phyloP scores from a whole-genome alignment of 2,113 vertebrate species.

The Thomomys bottae region DNA sequence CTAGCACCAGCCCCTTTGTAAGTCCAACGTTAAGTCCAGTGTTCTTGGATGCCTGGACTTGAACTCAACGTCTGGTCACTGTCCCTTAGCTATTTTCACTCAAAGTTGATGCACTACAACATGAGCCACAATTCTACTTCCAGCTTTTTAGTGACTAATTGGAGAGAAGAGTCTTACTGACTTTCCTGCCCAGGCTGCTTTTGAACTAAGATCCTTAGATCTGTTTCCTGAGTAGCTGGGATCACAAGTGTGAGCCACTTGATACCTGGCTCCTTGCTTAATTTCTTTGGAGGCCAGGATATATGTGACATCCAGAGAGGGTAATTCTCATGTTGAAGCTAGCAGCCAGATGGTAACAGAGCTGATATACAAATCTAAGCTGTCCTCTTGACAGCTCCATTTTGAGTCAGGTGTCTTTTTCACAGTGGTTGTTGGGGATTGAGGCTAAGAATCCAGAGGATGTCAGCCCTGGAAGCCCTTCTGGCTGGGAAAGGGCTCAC shows the following conservation, averaged over 20 bases:
- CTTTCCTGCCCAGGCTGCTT: too few species aligned
- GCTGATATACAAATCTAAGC: neutral
- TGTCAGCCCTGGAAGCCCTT: neutral
- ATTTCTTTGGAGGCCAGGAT: neutral
- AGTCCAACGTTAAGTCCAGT: neutral
- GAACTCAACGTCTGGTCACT: too few species aligned
- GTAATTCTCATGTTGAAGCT: neutral
- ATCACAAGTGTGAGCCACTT: too few species aligned
- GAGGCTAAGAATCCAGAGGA: neutral
- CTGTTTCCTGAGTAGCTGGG: too few species aligned
- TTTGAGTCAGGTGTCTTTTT: neutral
- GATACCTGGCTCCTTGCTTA: too few species aligned
- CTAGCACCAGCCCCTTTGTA: neutral
- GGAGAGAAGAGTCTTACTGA: too few species aligned
- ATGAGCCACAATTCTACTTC: too few species aligned
- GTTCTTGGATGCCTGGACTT: neutral
- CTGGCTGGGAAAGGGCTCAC: neutral
- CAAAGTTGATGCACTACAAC: too few species aligned
- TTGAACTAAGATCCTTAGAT: too few species aligned
- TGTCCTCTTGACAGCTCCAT: neutral
- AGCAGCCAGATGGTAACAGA: neutral
- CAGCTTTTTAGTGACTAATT: too few species aligned
- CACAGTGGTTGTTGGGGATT: neutral
- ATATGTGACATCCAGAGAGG: neutral
- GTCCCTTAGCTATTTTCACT: too few species aligned